Percentiles rank a stretch among this genome's conserved stretches.
phyloP scores from a whole-genome alignment of 1,140 invertebrate species.

The Drosophila truncata region DNA sequence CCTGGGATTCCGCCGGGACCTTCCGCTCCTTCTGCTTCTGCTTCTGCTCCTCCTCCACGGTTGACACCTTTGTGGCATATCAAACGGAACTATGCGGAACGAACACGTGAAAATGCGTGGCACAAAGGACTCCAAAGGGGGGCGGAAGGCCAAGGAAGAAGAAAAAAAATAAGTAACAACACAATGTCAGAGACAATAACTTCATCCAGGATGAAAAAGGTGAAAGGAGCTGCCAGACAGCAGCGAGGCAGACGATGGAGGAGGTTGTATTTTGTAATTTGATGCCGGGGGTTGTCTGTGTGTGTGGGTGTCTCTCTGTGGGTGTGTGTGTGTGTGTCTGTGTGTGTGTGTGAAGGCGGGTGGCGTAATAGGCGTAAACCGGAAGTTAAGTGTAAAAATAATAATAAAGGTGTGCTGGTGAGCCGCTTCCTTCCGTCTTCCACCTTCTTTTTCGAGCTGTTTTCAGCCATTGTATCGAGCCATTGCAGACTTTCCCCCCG shows the following conservation, averaged over 20 bases:
- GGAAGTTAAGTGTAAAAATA: conserved; percentile 84
- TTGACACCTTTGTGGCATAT: conserved; percentile 80
- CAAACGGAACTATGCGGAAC: conserved; percentile 83
- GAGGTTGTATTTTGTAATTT: conserved; percentile 74
- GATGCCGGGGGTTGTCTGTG: conserved; percentile 48
- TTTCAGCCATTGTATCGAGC: conserved; percentile 42
- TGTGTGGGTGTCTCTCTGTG: not conserved
- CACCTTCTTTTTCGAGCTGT: conserved; percentile 9
- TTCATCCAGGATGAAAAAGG: conserved; percentile 65
- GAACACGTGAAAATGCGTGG: conserved; percentile 79
- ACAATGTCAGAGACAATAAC: conserved; percentile 80
- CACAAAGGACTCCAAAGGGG: conserved; percentile 34
- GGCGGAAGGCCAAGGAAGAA: not conserved
- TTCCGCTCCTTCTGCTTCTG: not conserved
- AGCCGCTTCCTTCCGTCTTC: conserved; percentile 28
- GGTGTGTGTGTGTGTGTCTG: not conserved
- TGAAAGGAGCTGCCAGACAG: conserved; percentile 22
- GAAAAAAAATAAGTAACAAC: conserved; percentile 46
- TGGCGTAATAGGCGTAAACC: conserved; percentile 80
- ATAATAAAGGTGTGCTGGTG: conserved; percentile 76
- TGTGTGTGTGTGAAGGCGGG: conserved; percentile 6
- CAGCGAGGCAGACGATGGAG: conserved; percentile 17
- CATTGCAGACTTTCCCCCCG: not conserved
- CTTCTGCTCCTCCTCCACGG: not conserved
- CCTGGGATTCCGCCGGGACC: conserved; percentile 12